Evolutionary conservation across 2,113 vertebrate genomes (phyloP), one percentile per base, ranked within the genome.

Genomic region (Zingel zingel): DNA sequence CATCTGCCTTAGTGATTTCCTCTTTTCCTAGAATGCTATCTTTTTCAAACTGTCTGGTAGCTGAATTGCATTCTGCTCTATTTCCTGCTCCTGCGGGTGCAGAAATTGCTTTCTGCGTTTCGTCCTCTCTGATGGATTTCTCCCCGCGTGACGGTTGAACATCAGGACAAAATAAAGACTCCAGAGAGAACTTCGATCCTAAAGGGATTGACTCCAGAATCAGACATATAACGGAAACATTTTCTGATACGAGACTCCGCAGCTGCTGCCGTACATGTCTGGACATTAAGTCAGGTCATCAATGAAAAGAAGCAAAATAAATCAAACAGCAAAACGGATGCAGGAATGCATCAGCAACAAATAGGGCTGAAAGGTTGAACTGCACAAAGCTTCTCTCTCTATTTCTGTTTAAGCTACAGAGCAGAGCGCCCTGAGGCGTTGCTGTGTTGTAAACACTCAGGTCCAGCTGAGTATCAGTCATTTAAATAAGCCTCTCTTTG

Each of bases 51-150:
- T 61, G 74, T 51, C 61, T 58, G 0, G 6, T 14, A 43, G 59
- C 67, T 54, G 47, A 67, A 61, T 61, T 54, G 27, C n/a, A 63
- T 57, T 74, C 58, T 27, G 56, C 39, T 48, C 50, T 23, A 61
- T 68, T 74, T 74, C 76, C 76, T 62, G 39, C 63, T 67, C 56
- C 27, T 43, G 27, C 23, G 13, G 63, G 10, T 54, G 75, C 0
- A 48, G 75, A 79, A 78, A 67, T 68, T 74, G 63, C 19, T 63
- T 77, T 74, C 39, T 57, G 82, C 36, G 25, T 47, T 56, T 48
- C 3, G 18, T 61, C 21, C 23, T 66, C 58, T 48, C 53, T 74
- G 75, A 74, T 73, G 62, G 47, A 67, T 73, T 21, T 73, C 53
- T 53, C 23, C 19, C 23, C 3, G 19, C 15, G 4, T 58, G 73